These are phyloP conservation scores for Panzeria rudis DNA, from an alignment of 2,888 invertebrate species.

Conservation along the genomic window DNA sequence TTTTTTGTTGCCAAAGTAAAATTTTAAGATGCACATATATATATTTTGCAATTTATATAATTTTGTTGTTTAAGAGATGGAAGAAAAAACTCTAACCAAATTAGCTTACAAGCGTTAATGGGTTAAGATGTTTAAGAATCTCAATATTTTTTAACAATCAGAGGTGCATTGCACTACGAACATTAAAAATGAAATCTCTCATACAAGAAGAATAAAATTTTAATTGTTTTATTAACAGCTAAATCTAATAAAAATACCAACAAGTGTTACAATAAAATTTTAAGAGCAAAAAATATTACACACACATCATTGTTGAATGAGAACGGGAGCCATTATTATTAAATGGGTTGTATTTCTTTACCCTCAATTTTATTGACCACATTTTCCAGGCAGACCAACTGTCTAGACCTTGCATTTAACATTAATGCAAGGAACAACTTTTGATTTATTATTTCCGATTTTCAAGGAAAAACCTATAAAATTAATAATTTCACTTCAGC, in stretches of 20 bases:
- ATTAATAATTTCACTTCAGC: constrained; percentile 51
- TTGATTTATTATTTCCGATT: constrained; percentile 77
- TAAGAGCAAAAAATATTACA: not conserved
- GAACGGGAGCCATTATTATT: not conserved
- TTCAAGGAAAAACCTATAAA: constrained; percentile 69
- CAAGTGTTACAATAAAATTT: constrained; percentile 36
- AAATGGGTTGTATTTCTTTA: not conserved
- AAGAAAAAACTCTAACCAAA: too few species aligned
- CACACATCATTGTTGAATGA: not conserved
- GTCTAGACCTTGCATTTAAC: constrained; percentile 60
- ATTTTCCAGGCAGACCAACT: constrained; percentile 52
- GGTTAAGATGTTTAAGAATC: not conserved
- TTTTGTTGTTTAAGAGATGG: too few species aligned
- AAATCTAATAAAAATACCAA: constrained; percentile 56
- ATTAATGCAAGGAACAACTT: constrained; percentile 63
- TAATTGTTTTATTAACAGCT: constrained; percentile 59
- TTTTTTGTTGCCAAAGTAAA: too few species aligned
- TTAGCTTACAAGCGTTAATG: too few species aligned
- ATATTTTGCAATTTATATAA: too few species aligned
- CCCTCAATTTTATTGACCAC: constrained; percentile 25
- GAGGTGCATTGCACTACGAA: not conserved
- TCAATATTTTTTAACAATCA: not conserved
- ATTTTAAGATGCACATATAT: too few species aligned
- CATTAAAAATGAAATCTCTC: not conserved
- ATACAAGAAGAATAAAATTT: constrained; percentile 13